Evolutionary conservation across 2,888 invertebrate species (phyloP).

Genomic region (Pandemis cinnamomeana): DNA sequence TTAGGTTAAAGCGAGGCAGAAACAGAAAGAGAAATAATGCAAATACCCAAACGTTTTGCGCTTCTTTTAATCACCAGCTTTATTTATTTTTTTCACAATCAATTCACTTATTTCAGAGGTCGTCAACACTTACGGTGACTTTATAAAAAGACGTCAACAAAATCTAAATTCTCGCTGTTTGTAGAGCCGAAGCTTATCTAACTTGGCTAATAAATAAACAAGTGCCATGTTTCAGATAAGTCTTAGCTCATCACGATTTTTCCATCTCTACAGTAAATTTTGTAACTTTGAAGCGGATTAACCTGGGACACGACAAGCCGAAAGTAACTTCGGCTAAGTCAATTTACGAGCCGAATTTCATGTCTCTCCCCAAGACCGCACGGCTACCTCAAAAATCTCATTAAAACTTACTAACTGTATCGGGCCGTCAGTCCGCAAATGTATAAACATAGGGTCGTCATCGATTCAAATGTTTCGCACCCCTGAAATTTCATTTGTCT

Average conservation of each 20-base stretch:
- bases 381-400: conserved; percentile 70
- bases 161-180: not conserved
- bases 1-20: conserved; percentile 45
- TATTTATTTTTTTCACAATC: not conserved
- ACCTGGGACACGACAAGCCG: conserved; percentile 48
- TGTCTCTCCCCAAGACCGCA: conserved; percentile 53
- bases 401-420: conserved; percentile 68
- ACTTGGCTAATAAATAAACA: conserved; percentile 46
- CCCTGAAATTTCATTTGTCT: not conserved
- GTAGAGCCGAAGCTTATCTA: conserved; percentile 21
- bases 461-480: not conserved
- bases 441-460: conserved; percentile 22
- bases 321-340: conserved; percentile 65
- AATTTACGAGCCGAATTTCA: conserved; percentile 65
- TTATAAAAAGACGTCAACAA: not conserved
- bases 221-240: conserved; percentile 41
- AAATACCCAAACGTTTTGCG: not conserved
- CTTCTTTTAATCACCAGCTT: not conserved
- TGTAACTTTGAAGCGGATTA: conserved; percentile 55
- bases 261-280: conserved; percentile 50
- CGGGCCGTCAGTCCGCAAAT: conserved; percentile 46
- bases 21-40: not conserved
- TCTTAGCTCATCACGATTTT: conserved; percentile 43
- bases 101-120: not conserved
- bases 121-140: conserved; percentile 1